Base-by-base conservation (phyloP, 2,797 vertebrate species). In the Discoglossus pictus region DNA sequence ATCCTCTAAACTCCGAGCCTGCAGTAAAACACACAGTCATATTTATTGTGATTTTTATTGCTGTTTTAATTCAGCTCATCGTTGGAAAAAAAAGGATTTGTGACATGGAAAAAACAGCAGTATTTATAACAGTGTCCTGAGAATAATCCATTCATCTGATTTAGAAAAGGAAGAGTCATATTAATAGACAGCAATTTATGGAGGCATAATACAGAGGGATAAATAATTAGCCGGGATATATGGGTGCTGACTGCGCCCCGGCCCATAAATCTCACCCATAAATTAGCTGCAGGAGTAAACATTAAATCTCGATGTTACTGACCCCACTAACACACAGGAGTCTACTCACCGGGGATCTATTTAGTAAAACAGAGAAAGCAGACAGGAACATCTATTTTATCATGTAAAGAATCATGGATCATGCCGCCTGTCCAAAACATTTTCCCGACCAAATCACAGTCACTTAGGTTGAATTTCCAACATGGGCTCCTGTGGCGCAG, bases 31-130 rank as follows among this genome's bases (percentile, higher is more conserved):
- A 62, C 60, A 56, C 10, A 48, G 34, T 48, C 67, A 70, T 69
- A 69, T 62, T 70, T 70, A 62, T 70, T 61, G 67, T 62, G 42
- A 55, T 62, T 70, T 70, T 70, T 70, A 70, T 63, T 48, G 61
- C 68, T 58, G 24, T 70, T 70, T 70, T 70, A 70, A 70, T 70
- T 70, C 60, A 63, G 51, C 52, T 63, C 52, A 50, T 63, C 59
- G 13, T 15, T 13, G 50, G 31, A 62, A 70, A 50, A 27, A 50
- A 50, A 50, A 48, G 68, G 51, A 56, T 62, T 56, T 64, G 68
- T 70, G 60, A 39, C 60, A 43, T 24, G 15, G 25, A 40, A 42
- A 48, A 61, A 61, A 65, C 15, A 25, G 17, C 25, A 56, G 60
- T 70, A 70, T 70, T 62, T 70, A 70, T 62, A 70, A 70, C 68